Evolutionary conservation across 2,113 vertebrate genomes (phyloP).

Genomic region (Paralichthys olivaceus): DNA sequence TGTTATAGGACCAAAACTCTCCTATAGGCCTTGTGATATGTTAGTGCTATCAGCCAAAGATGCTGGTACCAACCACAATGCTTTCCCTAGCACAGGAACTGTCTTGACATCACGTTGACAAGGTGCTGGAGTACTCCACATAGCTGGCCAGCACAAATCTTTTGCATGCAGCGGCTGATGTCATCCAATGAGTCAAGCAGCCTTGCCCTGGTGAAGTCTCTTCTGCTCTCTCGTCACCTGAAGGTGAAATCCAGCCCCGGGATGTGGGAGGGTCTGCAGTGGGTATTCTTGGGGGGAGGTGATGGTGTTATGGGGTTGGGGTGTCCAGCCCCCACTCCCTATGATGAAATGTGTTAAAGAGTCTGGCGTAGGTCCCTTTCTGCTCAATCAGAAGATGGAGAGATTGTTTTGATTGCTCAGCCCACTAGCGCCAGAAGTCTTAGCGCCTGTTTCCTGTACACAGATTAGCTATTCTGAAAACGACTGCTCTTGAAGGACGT

Average conservation of each 20-base stretch:
- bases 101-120: background rate
- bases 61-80: background rate
- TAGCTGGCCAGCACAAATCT: background rate
- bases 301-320: background rate
- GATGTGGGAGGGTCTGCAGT: background rate
- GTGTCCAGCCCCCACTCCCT: background rate
- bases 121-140: background rate
- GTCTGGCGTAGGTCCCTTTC: slow-evolving; percentile 49
- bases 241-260: background rate
- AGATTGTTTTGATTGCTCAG: slow-evolving; percentile 77
- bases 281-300: background rate
- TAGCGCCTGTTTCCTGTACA: slow-evolving; percentile 73
- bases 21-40: background rate
- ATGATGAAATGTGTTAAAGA: slow-evolving; percentile 47
- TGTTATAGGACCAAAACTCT: background rate
- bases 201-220: background rate
- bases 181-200: background rate
- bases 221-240: background rate
- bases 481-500: slow-evolving; percentile 53
- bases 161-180: background rate
- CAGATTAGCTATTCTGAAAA: slow-evolving; percentile 69
- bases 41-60: background rate
- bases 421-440: slow-evolving; percentile 75
- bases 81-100: background rate
- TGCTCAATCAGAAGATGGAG: slow-evolving; percentile 70